A percentile compares a stretch with the other conserved stretches of the same genome.
Evolutionary conservation across 2,797 vertebrate genomes (phyloP).

Genomic region (Premnoplex brunnescens): DNA sequence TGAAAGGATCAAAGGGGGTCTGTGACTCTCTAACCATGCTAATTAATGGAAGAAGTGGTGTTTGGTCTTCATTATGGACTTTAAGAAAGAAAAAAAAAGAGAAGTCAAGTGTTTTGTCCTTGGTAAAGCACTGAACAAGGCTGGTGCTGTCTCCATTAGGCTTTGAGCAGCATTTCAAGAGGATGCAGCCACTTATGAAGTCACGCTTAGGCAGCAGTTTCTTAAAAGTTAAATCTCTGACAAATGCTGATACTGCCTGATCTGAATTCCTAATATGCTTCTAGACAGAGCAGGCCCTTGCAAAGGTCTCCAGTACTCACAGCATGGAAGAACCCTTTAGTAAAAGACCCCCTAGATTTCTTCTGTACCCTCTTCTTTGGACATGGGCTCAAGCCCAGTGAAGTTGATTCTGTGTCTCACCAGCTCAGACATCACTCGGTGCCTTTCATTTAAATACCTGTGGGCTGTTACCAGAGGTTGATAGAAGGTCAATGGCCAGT

Average conservation of each 20-base stretch:
- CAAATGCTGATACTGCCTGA: neutral
- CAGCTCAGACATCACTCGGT: neutral
- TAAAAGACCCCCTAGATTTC: neutral
- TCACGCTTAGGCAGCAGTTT: constrained; percentile 24
- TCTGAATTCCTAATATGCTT: neutral
- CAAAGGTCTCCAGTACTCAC: neutral
- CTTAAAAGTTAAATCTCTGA: constrained; percentile 31
- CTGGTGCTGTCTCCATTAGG: neutral
- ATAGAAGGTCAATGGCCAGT: neutral
- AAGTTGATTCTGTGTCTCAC: neutral
- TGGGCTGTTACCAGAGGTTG: neutral
- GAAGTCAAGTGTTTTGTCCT: constrained; percentile 56
- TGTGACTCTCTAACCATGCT: constrained; percentile 32
- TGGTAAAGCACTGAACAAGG: neutral
- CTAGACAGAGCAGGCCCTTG: neutral
- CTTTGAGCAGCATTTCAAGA: constrained; percentile 55
- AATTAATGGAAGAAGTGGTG: constrained; percentile 58
- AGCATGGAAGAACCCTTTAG: neutral
- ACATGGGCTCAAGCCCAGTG: rapidly evolving
- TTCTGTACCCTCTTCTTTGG: neutral
- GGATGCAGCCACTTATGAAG: constrained; percentile 28
- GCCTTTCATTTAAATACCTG: neutral
- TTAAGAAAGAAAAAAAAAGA: neutral
- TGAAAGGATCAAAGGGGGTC: constrained; percentile 64
- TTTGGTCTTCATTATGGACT: constrained; percentile 57